phyloP scores from a whole-genome alignment of 2,888 invertebrate genomes.

The Stegana nigrithorax region DNA sequence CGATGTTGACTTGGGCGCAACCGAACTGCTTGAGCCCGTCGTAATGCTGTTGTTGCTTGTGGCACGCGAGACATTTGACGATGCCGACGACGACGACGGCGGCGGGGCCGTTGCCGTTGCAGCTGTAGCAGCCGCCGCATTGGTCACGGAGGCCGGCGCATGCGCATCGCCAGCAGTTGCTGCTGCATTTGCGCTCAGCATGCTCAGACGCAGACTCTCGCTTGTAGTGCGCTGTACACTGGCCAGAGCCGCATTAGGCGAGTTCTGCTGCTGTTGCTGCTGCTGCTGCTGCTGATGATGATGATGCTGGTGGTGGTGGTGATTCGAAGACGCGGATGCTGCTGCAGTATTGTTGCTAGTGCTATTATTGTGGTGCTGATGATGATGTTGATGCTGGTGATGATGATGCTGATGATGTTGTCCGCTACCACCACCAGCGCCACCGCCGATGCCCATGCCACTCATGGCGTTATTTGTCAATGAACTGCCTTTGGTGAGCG shows the following conservation, averaged over 20 bases:
- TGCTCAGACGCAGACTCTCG: constrained; percentile 76
- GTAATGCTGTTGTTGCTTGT: constrained; percentile 45
- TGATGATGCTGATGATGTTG: constrained; percentile 38
- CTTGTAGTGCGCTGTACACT: constrained; percentile 79
- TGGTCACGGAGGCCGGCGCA: constrained; percentile 21
- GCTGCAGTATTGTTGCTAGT: constrained; percentile 38
- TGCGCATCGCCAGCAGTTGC: constrained; percentile 23
- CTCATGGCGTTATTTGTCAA: constrained; percentile 33
- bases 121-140: constrained; percentile 15
- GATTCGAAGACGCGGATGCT: constrained; percentile 27
- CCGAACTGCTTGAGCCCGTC: constrained; percentile 38
- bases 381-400: constrained; percentile 42
- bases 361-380: constrained; percentile 35
- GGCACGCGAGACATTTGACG: constrained; percentile 43
- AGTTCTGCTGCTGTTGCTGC: constrained; percentile 38
- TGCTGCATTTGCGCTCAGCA: constrained; percentile 38
- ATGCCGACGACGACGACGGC: constrained; percentile 6
- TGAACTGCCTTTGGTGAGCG: constrained; percentile 57
- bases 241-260: constrained; percentile 29
- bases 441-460: constrained; percentile 18
- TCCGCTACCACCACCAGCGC: constrained; percentile 7
- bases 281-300: constrained; percentile 41
- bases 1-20: constrained; percentile 39
- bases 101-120: constrained; percentile 20
- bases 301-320: constrained; percentile 35